Evolutionary conservation across 2,113 vertebrate species (phyloP), one percentile per base, ranked within the genome.

Genomic region (Neopipo cinnamomea): DNA sequence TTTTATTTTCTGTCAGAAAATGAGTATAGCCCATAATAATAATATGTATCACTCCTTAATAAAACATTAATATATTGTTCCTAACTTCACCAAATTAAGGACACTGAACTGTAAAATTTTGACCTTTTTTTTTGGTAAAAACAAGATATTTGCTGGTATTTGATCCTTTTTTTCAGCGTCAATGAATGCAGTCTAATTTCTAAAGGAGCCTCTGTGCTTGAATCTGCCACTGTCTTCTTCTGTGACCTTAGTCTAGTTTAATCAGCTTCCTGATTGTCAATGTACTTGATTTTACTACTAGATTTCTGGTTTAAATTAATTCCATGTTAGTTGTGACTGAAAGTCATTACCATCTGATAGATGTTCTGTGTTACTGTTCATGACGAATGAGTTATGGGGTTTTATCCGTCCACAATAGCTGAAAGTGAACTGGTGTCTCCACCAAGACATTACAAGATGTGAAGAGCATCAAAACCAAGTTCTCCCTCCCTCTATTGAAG

Each of bases 301-400:
- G 41, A 11, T 83, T 92, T 90, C 75, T 73, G 37, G 25, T 65
- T 90, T 85, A 72, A 94, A 93, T 90, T 80, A 85, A 76, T 90
- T 92, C 49, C 25, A 20, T 83, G 37, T 70, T 86, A 79, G 24
- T 27, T 83, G n/a, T 67, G 67, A 80, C 65, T 62, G 71, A 70
- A 93, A 95, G 47, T 53, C 82, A 76, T 83, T 92, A 39, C 6
- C 33, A 58, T 53, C 47, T 85, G 70, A 88, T 62, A 95, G 41
- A 41, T 92, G 49, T 80, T 91, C 50, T 73, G 22, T 70, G 46
- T 66, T 88, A 66, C 46, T 73, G 8, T 21, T 67, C 61, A 9
- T 66, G 91, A 72, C 44, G 53, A 78, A 66, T 82, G 61, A 90
- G 20, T 65, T 85, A 68, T 9, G 12, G 22, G 24, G 14, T 73